Evolutionary conservation across 2,113 vertebrate species (phyloP).

Genomic region (Cyanistes caeruleus): DNA sequence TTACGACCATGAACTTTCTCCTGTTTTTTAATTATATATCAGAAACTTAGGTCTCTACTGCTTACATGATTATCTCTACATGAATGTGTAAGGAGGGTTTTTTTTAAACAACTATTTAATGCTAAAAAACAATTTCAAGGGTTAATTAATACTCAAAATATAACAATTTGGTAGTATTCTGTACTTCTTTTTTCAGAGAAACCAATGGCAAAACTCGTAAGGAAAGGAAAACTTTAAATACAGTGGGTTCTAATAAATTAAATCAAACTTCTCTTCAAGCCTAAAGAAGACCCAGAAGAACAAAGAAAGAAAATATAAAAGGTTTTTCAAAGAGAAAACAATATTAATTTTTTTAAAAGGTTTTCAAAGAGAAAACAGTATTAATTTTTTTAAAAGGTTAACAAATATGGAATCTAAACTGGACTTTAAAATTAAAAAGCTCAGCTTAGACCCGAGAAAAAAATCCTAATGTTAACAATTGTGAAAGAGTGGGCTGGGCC

Average conservation of each 20-base stretch:
- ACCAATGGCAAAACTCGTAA: background rate
- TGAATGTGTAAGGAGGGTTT: rapidly evolving
- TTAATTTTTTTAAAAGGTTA: background rate
- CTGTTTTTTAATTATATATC: background rate
- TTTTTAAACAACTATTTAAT: background rate
- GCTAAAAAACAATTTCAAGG: background rate
- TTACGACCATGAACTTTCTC: background rate
- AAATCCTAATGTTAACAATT: background rate
- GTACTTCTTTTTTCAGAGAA: background rate
- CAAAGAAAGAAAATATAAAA: background rate
- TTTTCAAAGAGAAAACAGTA: background rate
- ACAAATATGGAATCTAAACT: background rate
- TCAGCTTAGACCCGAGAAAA: background rate
- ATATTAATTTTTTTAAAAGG: background rate
- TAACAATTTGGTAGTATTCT: background rate
- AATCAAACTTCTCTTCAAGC: background rate
- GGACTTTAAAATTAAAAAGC: background rate
- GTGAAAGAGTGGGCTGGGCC: background rate
- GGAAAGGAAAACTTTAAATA: background rate
- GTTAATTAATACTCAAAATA: background rate
- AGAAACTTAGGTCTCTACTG: background rate
- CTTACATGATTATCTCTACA: background rate
- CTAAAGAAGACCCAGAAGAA: background rate
- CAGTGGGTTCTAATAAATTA: background rate
- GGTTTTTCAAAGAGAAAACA: background rate